Percentiles rank a stretch among this genome's conserved stretches.
Conservation (phyloP, 2,888 invertebrate genomes). For the Diplolepis rosae region DNA sequence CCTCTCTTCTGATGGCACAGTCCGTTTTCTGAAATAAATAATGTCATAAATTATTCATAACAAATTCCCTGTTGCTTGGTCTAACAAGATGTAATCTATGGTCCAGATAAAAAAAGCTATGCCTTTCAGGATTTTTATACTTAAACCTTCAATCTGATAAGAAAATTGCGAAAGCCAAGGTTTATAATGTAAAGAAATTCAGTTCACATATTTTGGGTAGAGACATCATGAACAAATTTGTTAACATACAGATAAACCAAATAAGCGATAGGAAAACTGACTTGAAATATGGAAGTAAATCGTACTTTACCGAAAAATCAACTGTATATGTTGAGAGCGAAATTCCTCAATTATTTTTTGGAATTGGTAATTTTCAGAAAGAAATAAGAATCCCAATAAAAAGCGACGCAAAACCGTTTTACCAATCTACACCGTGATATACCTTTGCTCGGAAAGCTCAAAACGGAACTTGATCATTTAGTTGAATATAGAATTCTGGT, state of each 20-base stretch:
- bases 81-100: constrained; percentile 38
- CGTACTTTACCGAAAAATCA: not conserved
- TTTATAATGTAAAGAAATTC: constrained; percentile 39
- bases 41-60: no score
- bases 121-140: constrained; percentile 34
- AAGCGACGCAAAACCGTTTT: constrained; percentile 54
- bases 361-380: constrained; percentile 51
- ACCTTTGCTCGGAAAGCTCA: constrained; percentile 57
- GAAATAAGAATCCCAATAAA: constrained; percentile 53
- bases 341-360: constrained; percentile 45
- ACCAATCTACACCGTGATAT: constrained; percentile 57
- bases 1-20: no score
- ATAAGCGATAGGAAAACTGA: constrained; percentile 11
- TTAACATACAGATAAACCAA: constrained; percentile 33
- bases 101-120: constrained; percentile 42
- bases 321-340: constrained; percentile 35
- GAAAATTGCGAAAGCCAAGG: constrained; percentile 22
- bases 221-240: constrained; percentile 41
- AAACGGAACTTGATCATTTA: constrained; percentile 58
- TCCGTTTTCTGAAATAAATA: no score
- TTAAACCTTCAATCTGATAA: constrained; percentile 32
- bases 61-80: no score
- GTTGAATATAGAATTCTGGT: constrained; percentile 55
- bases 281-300: not conserved
- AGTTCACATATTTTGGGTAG: constrained; percentile 44